A percentile compares a stretch with the other conserved stretches of the same genome.
Conservation (phyloP, 2,888 invertebrate genomes). For the Saturnia japonica region DNA sequence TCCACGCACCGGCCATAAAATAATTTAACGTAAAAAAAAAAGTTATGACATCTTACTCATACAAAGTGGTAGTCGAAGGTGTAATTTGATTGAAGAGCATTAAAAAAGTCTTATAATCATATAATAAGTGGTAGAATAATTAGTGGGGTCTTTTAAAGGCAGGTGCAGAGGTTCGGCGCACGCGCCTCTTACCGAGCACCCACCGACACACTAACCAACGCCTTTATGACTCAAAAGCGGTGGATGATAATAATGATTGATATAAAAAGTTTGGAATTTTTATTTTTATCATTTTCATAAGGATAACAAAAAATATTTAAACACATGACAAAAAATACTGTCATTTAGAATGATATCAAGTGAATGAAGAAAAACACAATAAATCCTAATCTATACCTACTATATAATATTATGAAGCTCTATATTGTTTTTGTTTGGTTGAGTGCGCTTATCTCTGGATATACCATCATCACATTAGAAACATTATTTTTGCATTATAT, state of each 20-base stretch:
- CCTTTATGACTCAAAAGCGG: constrained; percentile 16
- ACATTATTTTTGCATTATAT: too few relatives aligned
- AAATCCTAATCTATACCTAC: too few relatives aligned
- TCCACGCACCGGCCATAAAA: constrained; percentile 47
- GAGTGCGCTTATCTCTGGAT: too few relatives aligned
- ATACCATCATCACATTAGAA: too few relatives aligned
- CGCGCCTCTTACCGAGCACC: constrained; percentile 44
- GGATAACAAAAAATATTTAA: background rate
- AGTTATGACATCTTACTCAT: constrained; percentile 80
- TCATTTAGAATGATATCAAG: background rate
- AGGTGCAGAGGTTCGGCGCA: constrained; percentile 64
- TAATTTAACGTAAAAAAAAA: constrained; percentile 59
- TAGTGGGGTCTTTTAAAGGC: constrained; percentile 72
- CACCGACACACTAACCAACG: constrained; percentile 10
- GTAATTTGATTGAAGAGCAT: constrained; percentile 83
- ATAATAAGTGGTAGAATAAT: constrained; percentile 81
- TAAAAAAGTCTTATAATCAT: constrained; percentile 81
- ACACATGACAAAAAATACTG: background rate
- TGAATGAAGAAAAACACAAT: background rate
- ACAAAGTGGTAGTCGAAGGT: constrained; percentile 63
- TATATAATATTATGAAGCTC: too few relatives aligned
- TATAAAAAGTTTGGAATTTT: background rate
- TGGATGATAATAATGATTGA: constrained; percentile 16
- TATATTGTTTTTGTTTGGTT: too few relatives aligned
- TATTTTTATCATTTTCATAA: background rate